These are phyloP conservation scores for Lampropteryx suffumata DNA, from an alignment of 2,888 invertebrate species.

Conservation along the genomic window DNA sequence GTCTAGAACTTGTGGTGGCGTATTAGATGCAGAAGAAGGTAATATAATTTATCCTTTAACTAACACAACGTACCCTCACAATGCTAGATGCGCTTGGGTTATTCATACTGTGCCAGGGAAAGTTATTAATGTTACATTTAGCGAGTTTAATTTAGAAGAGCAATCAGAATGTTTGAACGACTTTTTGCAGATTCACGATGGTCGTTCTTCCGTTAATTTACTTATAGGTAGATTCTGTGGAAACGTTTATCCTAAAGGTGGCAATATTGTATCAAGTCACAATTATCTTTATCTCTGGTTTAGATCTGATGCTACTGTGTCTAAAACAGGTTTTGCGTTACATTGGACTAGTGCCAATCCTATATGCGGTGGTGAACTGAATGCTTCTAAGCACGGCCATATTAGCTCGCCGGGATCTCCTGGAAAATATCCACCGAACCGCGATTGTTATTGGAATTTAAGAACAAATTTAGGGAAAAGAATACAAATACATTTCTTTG, in stretches of 20 bases:
- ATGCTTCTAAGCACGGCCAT: constrained; percentile 86
- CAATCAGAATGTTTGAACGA: constrained; percentile 86
- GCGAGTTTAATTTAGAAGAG: constrained; percentile 88
- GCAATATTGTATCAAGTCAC: constrained; percentile 89
- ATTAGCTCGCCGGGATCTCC: constrained; percentile 95
- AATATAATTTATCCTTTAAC: constrained; percentile 85
- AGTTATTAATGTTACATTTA: constrained; percentile 92
- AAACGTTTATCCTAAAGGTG: constrained; percentile 85
- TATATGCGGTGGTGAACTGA: constrained; percentile 87
- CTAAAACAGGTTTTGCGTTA: constrained; percentile 88
- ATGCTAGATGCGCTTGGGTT: constrained; percentile 91
- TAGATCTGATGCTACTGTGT: constrained; percentile 86
- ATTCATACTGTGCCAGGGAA: constrained; percentile 86
- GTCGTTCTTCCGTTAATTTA: constrained; percentile 87
- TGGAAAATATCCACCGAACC: constrained; percentile 91
- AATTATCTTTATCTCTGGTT: constrained; percentile 92
- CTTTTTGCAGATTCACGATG: constrained; percentile 93
- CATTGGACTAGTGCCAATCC: constrained; percentile 90
- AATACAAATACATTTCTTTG: constrained; percentile 91
- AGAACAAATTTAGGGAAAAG: constrained; percentile 86
- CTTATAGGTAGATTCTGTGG: constrained; percentile 93
- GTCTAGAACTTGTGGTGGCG: constrained; percentile 69
- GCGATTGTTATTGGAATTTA: constrained; percentile 92
- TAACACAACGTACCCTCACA: constrained; percentile 81
- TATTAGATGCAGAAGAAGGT: constrained; percentile 78